phyloP scores from a whole-genome alignment of 2,888 invertebrate species.

The Pyrrhosoma nymphula region DNA sequence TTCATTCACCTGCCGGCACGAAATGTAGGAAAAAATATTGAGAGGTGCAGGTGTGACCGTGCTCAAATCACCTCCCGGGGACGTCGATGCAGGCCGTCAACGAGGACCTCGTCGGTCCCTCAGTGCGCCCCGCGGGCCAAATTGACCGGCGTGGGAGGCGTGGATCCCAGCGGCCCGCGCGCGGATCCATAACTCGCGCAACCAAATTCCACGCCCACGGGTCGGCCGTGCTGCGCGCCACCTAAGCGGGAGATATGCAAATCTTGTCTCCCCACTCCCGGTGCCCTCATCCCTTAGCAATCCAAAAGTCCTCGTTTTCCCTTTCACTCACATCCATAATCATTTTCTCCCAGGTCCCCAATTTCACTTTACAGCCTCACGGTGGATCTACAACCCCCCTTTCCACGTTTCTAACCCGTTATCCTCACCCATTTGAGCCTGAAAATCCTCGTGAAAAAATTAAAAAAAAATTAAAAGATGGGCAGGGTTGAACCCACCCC shows the following conservation, averaged over 20 bases:
- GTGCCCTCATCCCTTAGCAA: neutral
- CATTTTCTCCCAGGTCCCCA: conserved; percentile 50
- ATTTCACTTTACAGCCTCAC: conserved; percentile 49
- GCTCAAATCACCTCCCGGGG: too few relatives aligned
- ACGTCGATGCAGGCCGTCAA: too few relatives aligned
- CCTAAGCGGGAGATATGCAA: conserved; percentile 22
- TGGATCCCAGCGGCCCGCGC: neutral
- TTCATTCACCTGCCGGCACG: too few relatives aligned
- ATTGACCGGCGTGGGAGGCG: too few relatives aligned
- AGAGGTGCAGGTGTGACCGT: too few relatives aligned
- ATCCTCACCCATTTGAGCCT: neutral
- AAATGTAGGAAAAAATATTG: too few relatives aligned
- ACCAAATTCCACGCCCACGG: neutral
- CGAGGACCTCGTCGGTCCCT: too few relatives aligned
- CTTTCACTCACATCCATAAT: conserved; percentile 61
- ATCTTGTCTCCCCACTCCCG: neutral
- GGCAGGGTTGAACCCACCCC: neutral
- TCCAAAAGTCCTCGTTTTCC: conserved; percentile 26
- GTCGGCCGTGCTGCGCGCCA: neutral
- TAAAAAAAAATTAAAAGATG: neutral
- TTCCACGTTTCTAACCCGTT: neutral
- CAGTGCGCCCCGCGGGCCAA: too few relatives aligned
- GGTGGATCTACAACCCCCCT: neutral
- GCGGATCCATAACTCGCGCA: neutral
- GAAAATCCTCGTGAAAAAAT: neutral